phyloP scores from a whole-genome alignment of 2,888 invertebrate species.

The Aleiodes leptofemur region DNA sequence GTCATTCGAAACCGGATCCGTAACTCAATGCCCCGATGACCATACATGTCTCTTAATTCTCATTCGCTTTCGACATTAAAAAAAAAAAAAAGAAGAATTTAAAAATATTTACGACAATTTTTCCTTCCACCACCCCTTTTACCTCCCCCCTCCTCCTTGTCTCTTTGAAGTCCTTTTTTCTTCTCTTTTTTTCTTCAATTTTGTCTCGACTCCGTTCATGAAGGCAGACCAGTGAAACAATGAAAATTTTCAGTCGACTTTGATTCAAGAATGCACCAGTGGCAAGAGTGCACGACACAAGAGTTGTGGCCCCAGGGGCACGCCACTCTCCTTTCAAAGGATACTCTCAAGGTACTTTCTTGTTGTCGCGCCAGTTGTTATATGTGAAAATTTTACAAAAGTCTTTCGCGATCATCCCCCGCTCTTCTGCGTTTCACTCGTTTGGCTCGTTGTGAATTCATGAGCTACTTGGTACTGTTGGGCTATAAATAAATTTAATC shows the following conservation, averaged over 20 bases:
- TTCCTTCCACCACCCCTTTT: not conserved
- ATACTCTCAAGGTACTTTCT: constrained; percentile 57
- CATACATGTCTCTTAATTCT: constrained; percentile 45
- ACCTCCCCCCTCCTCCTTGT: not conserved
- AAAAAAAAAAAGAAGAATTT: not conserved
- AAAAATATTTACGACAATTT: constrained; percentile 15
- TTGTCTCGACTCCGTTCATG: constrained; percentile 30
- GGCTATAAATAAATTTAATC: constrained; percentile 39
- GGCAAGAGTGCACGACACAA: not conserved
- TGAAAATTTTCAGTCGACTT: constrained; percentile 51
- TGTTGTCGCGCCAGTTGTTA: constrained; percentile 40
- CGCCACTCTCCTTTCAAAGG: constrained; percentile 55
- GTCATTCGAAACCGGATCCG: constrained; percentile 39
- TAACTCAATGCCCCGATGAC: constrained; percentile 41
- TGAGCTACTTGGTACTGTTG: constrained; percentile 25
- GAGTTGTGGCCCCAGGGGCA: constrained; percentile 49
- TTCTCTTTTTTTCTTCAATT: constrained; percentile 30
- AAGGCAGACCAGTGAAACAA: constrained; percentile 54
- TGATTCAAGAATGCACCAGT: constrained; percentile 52
- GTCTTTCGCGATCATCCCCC: constrained; percentile 23
- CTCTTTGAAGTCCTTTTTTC: constrained; percentile 11
- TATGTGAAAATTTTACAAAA: not conserved
- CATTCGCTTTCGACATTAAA: constrained; percentile 16
- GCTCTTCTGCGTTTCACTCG: not conserved
- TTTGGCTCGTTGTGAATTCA: constrained; percentile 36